Evolutionary conservation across 2,113 vertebrate genomes (phyloP).

Genomic region (Gadus macrocephalus): DNA sequence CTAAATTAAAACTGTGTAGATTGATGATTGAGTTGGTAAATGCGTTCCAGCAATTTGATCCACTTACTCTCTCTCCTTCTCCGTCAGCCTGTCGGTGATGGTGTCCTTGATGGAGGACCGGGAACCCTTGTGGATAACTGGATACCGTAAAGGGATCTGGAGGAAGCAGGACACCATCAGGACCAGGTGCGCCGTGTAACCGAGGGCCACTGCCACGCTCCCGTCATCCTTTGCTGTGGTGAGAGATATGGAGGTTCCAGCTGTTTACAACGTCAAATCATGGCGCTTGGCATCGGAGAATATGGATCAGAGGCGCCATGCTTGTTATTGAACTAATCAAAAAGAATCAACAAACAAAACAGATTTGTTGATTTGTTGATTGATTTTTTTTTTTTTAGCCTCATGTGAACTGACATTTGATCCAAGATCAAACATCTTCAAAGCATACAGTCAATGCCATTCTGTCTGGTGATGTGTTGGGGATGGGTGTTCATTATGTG

Average conservation of each 20-base stretch:
- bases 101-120: constrained; percentile 96
- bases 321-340: not conserved
- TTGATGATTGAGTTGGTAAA: too few relatives aligned
- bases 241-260: constrained; percentile 13
- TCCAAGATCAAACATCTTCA: constrained; percentile 5
- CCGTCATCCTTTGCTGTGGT: constrained; percentile 92
- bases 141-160: constrained; percentile 95
- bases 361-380: too few relatives aligned
- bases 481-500: constrained; percentile 15
- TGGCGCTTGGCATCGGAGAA: not conserved
- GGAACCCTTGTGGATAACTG: constrained; percentile 94
- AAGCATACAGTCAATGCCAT: not conserved
- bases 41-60: not conserved
- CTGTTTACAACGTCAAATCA: not conserved
- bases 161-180: constrained; percentile 98
- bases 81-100: constrained; percentile 94
- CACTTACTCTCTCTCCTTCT: constrained; percentile 98
- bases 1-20: too few relatives aligned
- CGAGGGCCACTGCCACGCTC: constrained; percentile 92
- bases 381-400: too few relatives aligned
- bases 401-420: constrained; percentile 16
- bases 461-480: constrained; percentile 6
- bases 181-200: constrained; percentile 95
- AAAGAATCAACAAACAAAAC: not conserved
- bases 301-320: not conserved